Evolutionary conservation across 2,113 vertebrate genomes (phyloP), one percentile per base, ranked within the genome.

Genomic region (Ameiurus melas): DNA sequence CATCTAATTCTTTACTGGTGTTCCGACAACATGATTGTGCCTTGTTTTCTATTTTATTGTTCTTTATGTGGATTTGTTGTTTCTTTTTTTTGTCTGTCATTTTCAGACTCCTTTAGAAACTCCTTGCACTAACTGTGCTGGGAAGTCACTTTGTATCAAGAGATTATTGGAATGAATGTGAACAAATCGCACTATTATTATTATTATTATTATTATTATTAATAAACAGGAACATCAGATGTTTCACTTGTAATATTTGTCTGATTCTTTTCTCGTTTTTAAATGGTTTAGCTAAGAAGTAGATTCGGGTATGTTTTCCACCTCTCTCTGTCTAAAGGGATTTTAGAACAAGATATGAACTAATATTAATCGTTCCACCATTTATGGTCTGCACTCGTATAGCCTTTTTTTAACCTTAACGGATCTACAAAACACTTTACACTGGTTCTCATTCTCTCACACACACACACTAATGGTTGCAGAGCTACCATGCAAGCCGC

Each of bases 21-120:
- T 85, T 85, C 39, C 20, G 43, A 51, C 33, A 43, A 86, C 71
- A 22, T 84, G 77, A 60, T 70, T 84, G 90, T 91, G 89, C 89
- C 89, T 90, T 89, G 68, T 91, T 85, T 71, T 62, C 25, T 68
- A n/a, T 79, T 86, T 84, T 47, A 39, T 60, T 22, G 66, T 47
- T 47, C 84, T 85, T 36, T 86, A 12, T 57, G 39, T 79, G 77
- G 85, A 36, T 85, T 17, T 53, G 77, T 77, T 51, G 36, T 86
- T n/a, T n/a, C n/a, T n/a, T n/a, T n/a, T n/a, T n/a, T n/a, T 89
- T 22, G 53, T 80, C 33, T 17, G 71, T 84, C 33, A 55, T 91
- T 87, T 33, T 66, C 30, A 75, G 51, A 83, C 19, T 57, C 36
- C 25, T 84, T 4, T 88, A 77, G 70, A 64, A 85, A 14, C 33